Conservation (phyloP, 2,113 vertebrate genomes). For the Holacanthus passer region DNA sequence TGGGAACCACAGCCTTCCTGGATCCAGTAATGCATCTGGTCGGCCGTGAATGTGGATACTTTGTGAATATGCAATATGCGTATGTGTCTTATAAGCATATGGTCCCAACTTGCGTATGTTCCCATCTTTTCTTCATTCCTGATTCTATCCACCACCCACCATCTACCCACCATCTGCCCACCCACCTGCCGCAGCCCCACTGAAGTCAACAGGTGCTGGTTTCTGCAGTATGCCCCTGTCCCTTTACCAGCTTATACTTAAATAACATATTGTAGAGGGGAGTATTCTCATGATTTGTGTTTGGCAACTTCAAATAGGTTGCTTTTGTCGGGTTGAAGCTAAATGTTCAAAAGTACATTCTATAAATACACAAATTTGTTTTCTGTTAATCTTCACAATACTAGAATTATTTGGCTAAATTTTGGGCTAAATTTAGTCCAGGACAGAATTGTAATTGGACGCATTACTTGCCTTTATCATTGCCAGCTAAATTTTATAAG, state of each 20-base stretch:
- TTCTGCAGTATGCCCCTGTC: conserved; percentile 31
- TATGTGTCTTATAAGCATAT: conserved; percentile 33
- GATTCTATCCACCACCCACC: conserved; percentile 62
- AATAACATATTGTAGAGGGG: conserved; percentile 45
- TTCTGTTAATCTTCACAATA: conserved; percentile 18
- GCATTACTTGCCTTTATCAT: conserved; percentile 6
- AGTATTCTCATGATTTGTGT: conserved; percentile 2
- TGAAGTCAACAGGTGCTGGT: conserved; percentile 49
- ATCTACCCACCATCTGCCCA: conserved; percentile 60
- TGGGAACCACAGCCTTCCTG: background rate
- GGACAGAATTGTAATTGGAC: conserved; percentile 26
- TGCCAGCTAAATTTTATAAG: conserved; percentile 31
- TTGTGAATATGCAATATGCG: conserved; percentile 52
- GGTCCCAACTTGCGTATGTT: conserved; percentile 37
- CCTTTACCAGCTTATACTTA: conserved; percentile 18
- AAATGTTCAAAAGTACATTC: conserved; percentile 13
- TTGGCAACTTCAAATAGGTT: conserved; percentile 17
- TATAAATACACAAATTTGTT: conserved; percentile 20
- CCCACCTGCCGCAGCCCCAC: conserved; percentile 41
- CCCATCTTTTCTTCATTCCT: conserved; percentile 18
- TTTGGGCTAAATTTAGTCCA: conserved; percentile 41
- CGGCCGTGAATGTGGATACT: conserved; percentile 33
- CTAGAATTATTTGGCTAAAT: conserved; percentile 27
- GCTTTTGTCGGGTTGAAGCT: conserved; percentile 7
- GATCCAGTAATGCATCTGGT: background rate